Evolutionary conservation across 2,888 invertebrate genomes (phyloP).

Genomic region (Caradrina clavipalpis): DNA sequence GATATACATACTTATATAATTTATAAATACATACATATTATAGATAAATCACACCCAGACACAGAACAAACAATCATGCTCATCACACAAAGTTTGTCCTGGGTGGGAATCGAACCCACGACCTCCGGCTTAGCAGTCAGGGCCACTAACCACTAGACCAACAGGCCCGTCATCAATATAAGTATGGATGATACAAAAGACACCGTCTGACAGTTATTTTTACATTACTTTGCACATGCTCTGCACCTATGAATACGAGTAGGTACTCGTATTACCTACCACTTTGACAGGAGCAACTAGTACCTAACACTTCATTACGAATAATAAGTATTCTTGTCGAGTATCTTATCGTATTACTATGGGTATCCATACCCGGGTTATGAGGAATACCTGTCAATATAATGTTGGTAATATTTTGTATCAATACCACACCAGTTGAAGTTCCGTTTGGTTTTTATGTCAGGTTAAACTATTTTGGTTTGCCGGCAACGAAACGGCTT

Average conservation of each 20-base stretch:
- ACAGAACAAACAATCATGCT: too few relatives aligned
- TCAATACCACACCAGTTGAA: constrained; percentile 32
- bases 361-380: constrained; percentile 28
- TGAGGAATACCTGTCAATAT: constrained; percentile 21
- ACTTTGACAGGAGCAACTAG: constrained; percentile 10
- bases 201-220: constrained; percentile 22
- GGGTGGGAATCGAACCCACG: too few relatives aligned
- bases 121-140: too few relatives aligned
- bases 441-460: background rate
- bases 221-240: constrained; percentile 24
- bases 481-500: too few relatives aligned
- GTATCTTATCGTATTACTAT: constrained; percentile 30
- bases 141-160: too few relatives aligned
- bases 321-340: constrained; percentile 37
- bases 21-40: too few relatives aligned
- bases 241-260: background rate
- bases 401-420: constrained; percentile 1
- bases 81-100: too few relatives aligned
- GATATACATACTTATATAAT: too few relatives aligned
- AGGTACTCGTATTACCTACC: background rate
- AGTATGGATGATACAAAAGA: constrained; percentile 18
- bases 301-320: constrained; percentile 39
- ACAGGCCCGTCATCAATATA: too few relatives aligned
- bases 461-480: too few relatives aligned
- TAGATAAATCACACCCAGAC: too few relatives aligned